phyloP scores from a whole-genome alignment of 1,140 invertebrate species.

The Drosophila kepulauana region DNA sequence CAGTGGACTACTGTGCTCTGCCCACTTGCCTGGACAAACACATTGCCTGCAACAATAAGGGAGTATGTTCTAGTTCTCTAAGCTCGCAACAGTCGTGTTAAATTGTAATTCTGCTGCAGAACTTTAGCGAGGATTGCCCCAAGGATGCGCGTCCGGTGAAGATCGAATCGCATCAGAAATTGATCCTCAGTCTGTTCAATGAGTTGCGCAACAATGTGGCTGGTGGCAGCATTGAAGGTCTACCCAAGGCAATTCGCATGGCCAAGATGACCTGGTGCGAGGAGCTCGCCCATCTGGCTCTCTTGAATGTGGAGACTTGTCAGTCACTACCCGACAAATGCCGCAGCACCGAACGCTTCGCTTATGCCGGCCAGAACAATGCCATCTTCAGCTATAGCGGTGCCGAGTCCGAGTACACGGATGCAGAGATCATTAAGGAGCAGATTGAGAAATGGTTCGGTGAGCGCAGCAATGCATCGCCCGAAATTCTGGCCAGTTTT shows the following conservation, averaged over 20 bases:
- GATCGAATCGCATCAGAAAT: constrained; percentile 50
- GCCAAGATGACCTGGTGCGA: constrained; percentile 71
- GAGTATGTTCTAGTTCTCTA: constrained; percentile 34
- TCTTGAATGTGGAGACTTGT: constrained; percentile 58
- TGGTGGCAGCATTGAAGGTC: constrained; percentile 46
- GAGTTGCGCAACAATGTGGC: constrained; percentile 62
- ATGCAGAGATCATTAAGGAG: constrained; percentile 61
- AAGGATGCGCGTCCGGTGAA: constrained; percentile 52
- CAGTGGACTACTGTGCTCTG: constrained; percentile 62
- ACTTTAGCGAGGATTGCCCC: constrained; percentile 53
- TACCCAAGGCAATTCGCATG: constrained; percentile 66
- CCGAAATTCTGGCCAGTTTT: constrained; percentile 58
- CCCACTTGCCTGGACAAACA: constrained; percentile 68
- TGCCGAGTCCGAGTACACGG: constrained; percentile 55
- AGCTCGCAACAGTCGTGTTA: too few relatives aligned
- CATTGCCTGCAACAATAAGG: constrained; percentile 65
- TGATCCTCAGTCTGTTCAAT: constrained; percentile 59
- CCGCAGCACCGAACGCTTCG: constrained; percentile 69
- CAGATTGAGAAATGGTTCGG: constrained; percentile 67
- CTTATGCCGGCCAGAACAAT: constrained; percentile 67
- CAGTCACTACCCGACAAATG: constrained; percentile 58
- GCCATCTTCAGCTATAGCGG: constrained; percentile 69
- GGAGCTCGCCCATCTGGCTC: constrained; percentile 56
- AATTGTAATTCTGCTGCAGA: constrained; percentile 16
- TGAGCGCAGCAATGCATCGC: constrained; percentile 42